Base-by-base conservation (phyloP, 1,140 invertebrate species). In the Drosophila sturtevanti region DNA sequence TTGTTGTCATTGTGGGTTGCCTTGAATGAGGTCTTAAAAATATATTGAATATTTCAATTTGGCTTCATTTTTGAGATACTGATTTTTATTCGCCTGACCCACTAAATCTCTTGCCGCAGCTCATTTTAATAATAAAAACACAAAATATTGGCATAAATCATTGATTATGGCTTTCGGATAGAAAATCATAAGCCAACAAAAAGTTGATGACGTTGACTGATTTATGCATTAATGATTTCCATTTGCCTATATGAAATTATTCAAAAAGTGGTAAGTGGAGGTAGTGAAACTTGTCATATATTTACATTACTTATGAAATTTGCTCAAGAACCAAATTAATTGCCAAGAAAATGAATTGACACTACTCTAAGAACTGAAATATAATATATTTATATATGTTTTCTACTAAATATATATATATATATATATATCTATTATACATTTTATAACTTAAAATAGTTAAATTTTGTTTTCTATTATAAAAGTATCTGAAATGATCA, bases 1-100 rank as follows among this genome's bases (percentile, higher is more conserved):
- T 48, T 48, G 41, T 48, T 48, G 41, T 48, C 10, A 16, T 48
- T 48, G 41, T 21, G 16, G 34, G 9, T 35, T 21, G 16, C 16
- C 41, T 18, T 48, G 5, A 48, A 18, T 72, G 35, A 35, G 61
- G 18, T 72, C 55, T 73, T 48, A 48, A 48, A 21, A 48, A 10
- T 16, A 59, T 16, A 21, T 59, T 35, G 56, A 77, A 68, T 77
- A 68, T 72, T 73, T 77, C 74, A 77, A 77, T 77, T 73, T 77
- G 35, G 31, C 22, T 69, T 62, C 22, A 27, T 31, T 31, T 27
- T 48, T 48, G 41, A 48, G 41, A 48, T 48, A 48, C 41, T 48
- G 41, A 48, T 48, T 48, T 48, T 48, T 48, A 48, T 48, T 48
- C 41, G 41, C 41, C 16, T 48, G 41, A 48, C 41, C 41, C 16